Percentiles rank a stretch among this genome's conserved stretches.
Conservation (phyloP, 2,113 vertebrate species). For the Zosterops borbonicus region DNA sequence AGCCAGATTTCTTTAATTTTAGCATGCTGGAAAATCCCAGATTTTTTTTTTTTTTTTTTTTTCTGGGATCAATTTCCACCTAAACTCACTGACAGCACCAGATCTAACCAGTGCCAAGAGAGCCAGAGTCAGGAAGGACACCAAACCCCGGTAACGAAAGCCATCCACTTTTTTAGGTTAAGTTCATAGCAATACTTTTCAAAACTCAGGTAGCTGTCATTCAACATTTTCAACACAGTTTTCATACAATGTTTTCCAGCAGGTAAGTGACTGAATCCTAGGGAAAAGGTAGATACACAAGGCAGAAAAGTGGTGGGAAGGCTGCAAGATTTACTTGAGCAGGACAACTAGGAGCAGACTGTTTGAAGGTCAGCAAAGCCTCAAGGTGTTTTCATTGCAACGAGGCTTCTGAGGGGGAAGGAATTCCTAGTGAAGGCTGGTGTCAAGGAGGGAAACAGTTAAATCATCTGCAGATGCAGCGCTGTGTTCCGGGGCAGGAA, state of each 20-base stretch:
- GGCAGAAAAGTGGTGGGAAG: background rate
- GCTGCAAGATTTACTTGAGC: background rate
- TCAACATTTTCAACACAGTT: background rate
- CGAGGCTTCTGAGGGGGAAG: background rate
- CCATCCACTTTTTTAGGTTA: background rate
- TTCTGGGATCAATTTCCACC: background rate
- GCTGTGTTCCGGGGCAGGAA: constrained; percentile 4
- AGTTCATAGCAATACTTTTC: background rate
- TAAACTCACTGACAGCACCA: background rate
- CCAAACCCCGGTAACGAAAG: background rate
- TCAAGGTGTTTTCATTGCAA: background rate
- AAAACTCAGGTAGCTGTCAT: background rate
- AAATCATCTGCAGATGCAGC: background rate
- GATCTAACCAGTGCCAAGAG: background rate
- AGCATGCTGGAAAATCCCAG: background rate
- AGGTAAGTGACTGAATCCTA: background rate
- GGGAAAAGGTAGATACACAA: background rate
- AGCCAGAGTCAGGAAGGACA: background rate
- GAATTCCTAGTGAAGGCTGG: background rate
- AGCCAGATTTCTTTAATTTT: background rate
- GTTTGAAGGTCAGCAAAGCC: background rate
- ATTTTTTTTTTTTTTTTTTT: background rate
- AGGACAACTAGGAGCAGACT: background rate
- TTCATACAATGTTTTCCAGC: background rate
- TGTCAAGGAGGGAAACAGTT: background rate